phyloP scores from a whole-genome alignment of 2,797 vertebrate species.

The Petrocephalus sullivani region DNA sequence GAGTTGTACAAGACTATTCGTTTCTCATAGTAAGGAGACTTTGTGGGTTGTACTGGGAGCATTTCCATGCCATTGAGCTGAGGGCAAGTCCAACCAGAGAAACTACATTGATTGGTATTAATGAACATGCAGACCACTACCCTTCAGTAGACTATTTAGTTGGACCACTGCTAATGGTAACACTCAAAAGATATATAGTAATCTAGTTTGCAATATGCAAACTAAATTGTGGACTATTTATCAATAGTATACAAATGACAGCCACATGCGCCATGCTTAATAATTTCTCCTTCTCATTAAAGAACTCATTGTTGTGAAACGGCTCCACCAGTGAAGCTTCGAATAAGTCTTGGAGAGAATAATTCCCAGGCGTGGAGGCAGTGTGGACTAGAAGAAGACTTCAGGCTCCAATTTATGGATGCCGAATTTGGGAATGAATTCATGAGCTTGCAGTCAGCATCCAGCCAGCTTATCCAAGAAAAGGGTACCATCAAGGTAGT shows the following conservation, averaged over 20 bases:
- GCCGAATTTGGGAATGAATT: not conserved
- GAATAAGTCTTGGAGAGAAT: not conserved
- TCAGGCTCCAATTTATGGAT: not conserved
- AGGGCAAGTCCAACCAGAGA: not conserved
- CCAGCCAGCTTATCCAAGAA: not conserved
- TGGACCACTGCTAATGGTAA: not conserved
- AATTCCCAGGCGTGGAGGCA: not conserved
- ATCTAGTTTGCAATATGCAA: not conserved
- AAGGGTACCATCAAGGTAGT: not conserved
- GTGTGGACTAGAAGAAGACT: not conserved
- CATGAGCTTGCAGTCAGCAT: not conserved
- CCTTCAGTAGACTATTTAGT: not conserved
- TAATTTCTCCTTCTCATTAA: conserved; percentile 19
- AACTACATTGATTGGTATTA: not conserved
- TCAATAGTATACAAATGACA: no score
- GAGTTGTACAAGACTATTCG: no score
- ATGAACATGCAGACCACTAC: not conserved
- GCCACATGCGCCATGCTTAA: not conserved
- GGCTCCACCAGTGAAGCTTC: not conserved
- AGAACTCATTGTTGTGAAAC: conserved; percentile 17
- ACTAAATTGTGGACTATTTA: no score
- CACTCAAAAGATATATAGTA: not conserved
- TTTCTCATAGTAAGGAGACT: no score
- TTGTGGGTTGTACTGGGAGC: no score
- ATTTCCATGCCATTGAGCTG: not conserved